Base-by-base conservation (phyloP, 2,113 vertebrate genomes). In the Varanus salvator region DNA sequence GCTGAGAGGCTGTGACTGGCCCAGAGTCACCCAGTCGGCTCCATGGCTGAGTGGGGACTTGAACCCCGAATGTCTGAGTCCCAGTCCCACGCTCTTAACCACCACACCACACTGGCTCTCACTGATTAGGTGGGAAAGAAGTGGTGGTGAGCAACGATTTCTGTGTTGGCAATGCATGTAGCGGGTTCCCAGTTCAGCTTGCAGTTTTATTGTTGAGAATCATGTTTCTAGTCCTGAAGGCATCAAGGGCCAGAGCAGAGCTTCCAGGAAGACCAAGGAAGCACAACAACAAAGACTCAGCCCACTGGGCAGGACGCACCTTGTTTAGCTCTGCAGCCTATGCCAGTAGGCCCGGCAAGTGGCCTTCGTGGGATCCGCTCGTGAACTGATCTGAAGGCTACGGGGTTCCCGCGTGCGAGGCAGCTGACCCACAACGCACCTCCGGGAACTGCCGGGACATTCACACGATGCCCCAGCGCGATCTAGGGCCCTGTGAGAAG, bases 161-260 rank as follows among this genome's bases (percentile, higher is more conserved):
- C 5, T 64, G 54, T 34, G 3, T 82, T 85, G 52, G 89, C 12
- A 74, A 11, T 15, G 27, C n/a, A 5, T 52, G 64, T 44, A 44
- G 38, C 38, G 38, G 38, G 38, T 44, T 44, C 38, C 38, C 38
- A 44, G 38, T 44, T 60, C 1, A 4, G 27, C 29, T 29, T 60
- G 8, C 29, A 23, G 50, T 64, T 87, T 3, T 44, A 44, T 44
- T 44, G 38, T 87, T n/a, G 4, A 19, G 75, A 75, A 25, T 31
- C 34, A 89, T n/a, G 80, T 29, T 88, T 88, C 48, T 38, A 88
- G 77, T 71, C 66, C 77, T 80, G 34, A 80, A 69, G 29, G 54
- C 6, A 52, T 11, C 12, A 68, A 15, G n/a, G 27, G 12, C 8
- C 38, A 1, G 52, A 60, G 34, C 11, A 52, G 15, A 4, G 12